Evolutionary conservation across 2,888 invertebrate species (phyloP).

Genomic region (Orchesella flavescens): DNA sequence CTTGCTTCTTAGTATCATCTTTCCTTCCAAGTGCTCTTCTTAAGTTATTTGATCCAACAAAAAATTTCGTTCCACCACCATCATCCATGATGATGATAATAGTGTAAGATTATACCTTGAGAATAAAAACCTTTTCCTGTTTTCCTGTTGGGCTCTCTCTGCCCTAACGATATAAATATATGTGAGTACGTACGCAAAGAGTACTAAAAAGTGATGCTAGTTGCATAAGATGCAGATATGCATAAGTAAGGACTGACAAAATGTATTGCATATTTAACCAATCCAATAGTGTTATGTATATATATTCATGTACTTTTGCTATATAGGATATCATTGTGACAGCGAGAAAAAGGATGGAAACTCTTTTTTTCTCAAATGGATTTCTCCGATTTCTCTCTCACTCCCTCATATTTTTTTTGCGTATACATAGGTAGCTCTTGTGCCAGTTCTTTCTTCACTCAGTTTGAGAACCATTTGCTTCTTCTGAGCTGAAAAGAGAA

Average conservation of each 20-base stretch:
- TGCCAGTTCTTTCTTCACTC: not conserved
- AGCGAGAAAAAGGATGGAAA: slow-evolving; percentile 1
- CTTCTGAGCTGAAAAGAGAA: no score
- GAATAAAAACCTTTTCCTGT: not conserved
- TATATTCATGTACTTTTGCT: not conserved
- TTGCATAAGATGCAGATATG: not conserved
- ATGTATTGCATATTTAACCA: not conserved
- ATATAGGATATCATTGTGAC: not conserved
- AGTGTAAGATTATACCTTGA: not conserved
- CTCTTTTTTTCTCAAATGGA: slow-evolving; percentile 16
- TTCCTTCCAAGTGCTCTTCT: slow-evolving; percentile 32
- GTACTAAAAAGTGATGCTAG: not conserved
- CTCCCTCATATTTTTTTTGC: not conserved
- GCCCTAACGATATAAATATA: not conserved
- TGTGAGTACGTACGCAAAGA: not conserved
- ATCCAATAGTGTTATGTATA: not conserved
- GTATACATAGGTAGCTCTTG: not conserved
- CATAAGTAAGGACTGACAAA: not conserved
- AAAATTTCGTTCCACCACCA: not conserved
- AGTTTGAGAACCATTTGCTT: not conserved
- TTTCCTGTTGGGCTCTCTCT: not conserved
- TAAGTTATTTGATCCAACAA: slow-evolving; percentile 42
- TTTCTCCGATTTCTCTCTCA: slow-evolving; percentile 24
- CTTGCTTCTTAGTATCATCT: slow-evolving; percentile 22
- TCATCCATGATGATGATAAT: slow-evolving; percentile 22